Evolutionary conservation across 2,113 vertebrate species (phyloP).

Genomic region (Scomber colias): DNA sequence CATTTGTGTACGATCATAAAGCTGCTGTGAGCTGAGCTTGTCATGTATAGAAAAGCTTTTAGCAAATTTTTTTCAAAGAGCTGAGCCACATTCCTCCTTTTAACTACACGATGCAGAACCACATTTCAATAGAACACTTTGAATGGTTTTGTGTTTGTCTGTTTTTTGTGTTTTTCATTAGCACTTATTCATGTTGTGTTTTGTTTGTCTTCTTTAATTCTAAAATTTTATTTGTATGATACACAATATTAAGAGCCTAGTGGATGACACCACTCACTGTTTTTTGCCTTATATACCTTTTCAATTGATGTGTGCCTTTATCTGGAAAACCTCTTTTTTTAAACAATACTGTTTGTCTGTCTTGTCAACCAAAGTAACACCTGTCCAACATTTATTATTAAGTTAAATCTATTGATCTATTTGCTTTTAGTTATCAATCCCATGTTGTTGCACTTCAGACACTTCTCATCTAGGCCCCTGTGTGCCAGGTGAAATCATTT

Average conservation of each 20-base stretch:
- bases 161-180: not conserved
- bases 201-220: not conserved
- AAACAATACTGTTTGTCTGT: not conserved
- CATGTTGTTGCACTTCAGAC: not conserved
- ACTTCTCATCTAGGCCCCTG: not conserved
- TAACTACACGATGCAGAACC: conserved; percentile 19
- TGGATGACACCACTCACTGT: conserved; percentile 3
- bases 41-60: conserved; percentile 18
- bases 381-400: not conserved
- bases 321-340: conserved; percentile 15
- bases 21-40: conserved; percentile 24
- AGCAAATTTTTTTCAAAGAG: conserved; percentile 21
- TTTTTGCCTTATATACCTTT: conserved; percentile 38
- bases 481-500: not conserved
- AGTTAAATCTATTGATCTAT: not conserved
- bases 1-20: conserved; percentile 52
- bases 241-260: not conserved
- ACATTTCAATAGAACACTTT: not conserved
- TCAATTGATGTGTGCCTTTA: conserved; percentile 62
- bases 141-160: not conserved
- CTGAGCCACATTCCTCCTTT: conserved; percentile 43
- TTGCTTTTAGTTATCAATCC: not conserved
- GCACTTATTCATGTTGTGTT: not conserved
- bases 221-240: not conserved
- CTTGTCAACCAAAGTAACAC: conserved; percentile 13